Conservation (phyloP, 2,888 invertebrate genomes). For the Aelia acuminata region DNA sequence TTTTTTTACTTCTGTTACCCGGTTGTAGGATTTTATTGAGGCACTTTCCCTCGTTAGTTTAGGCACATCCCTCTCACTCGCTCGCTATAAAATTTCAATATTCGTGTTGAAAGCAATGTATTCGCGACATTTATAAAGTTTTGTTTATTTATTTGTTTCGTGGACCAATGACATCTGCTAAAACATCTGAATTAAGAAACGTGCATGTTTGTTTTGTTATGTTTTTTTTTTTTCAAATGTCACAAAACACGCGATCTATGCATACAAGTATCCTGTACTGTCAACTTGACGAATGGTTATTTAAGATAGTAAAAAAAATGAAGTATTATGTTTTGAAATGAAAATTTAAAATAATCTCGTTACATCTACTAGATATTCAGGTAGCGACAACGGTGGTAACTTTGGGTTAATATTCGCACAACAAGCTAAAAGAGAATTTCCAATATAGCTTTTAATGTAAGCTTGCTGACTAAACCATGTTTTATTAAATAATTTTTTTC, state of each 20-base stretch:
- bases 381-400: no score
- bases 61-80: neutral
- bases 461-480: no score
- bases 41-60: neutral
- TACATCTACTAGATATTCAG: neutral
- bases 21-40: neutral
- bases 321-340: neutral
- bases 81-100: neutral
- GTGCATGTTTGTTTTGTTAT: neutral
- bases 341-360: neutral
- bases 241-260: neutral
- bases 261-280: neutral
- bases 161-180: neutral
- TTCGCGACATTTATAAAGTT: neutral
- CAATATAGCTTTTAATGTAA: no score
- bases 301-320: neutral
- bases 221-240: neutral
- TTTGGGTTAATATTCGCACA: no score
- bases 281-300: neutral
- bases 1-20: no score
- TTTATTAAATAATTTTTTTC: no score
- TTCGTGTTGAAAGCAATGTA: neutral
- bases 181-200: constrained; percentile 14
- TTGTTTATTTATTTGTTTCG: neutral
- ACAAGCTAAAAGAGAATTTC: no score